phyloP scores from a whole-genome alignment of 2,113 vertebrate species.

The Chloebia gouldiae region DNA sequence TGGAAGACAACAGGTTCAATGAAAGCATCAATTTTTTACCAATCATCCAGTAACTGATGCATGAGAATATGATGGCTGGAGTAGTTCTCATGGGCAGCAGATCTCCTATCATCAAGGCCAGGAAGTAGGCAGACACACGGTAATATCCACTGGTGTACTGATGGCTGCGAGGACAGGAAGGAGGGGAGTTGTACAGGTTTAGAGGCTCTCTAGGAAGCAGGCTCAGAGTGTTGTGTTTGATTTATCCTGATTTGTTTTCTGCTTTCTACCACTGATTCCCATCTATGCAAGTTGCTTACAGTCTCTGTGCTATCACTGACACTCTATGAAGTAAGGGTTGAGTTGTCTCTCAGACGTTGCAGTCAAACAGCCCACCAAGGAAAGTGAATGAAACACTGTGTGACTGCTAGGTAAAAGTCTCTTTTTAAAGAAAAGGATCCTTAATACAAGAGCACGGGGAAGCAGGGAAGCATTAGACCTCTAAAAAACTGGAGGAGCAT shows the following conservation, averaged over 20 bases:
- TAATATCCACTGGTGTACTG: conserved; percentile 75
- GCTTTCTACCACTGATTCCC: not conserved
- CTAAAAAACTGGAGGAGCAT: not conserved
- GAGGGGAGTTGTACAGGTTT: conserved; percentile 11
- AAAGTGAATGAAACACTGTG: not conserved
- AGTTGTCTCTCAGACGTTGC: not conserved
- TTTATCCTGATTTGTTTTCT: not conserved
- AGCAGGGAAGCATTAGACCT: not conserved
- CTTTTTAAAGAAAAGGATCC: not conserved
- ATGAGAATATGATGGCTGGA: conserved; percentile 66
- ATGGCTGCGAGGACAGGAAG: conserved; percentile 60
- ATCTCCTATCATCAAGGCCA: conserved; percentile 70
- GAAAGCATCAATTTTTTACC: conserved; percentile 57
- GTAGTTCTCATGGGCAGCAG: conserved; percentile 71
- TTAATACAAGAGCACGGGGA: not conserved
- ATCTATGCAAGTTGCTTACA: not conserved
- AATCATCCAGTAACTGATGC: conserved; percentile 74
- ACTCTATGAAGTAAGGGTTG: not conserved
- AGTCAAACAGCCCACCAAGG: not conserved
- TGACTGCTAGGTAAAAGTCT: not conserved
- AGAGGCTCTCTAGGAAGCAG: not conserved
- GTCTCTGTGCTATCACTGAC: not conserved
- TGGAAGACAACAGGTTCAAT: not conserved
- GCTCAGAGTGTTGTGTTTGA: not conserved
- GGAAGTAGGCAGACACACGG: conserved; percentile 67